These are phyloP conservation scores for Paralichthys olivaceus DNA, from an alignment of 2,113 vertebrate species.

Conservation along the genomic window DNA sequence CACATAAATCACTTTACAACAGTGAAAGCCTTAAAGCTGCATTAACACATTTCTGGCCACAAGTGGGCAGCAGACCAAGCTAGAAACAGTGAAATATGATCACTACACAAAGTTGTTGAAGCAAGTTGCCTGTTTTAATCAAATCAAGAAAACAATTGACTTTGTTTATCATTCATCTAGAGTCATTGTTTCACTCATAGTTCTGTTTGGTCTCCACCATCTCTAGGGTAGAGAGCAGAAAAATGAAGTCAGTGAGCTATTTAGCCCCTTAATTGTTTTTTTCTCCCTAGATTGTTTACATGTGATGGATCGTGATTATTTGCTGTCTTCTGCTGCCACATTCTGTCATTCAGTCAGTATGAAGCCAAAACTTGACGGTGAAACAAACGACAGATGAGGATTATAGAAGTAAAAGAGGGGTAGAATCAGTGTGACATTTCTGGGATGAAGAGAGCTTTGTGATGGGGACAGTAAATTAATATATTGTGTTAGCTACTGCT, in stretches of 20 bases:
- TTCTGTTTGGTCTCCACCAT: too few relatives aligned
- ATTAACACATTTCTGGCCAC: conserved; percentile 1
- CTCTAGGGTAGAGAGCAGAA: background rate
- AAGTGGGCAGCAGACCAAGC: background rate
- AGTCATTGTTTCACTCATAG: too few relatives aligned
- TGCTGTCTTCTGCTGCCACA: background rate
- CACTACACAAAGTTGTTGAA: too few relatives aligned
- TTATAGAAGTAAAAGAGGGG: background rate
- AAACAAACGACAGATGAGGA: background rate
- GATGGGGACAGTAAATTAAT: too few relatives aligned
- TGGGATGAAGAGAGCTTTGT: background rate
- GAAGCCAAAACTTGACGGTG: background rate
- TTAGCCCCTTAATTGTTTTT: background rate
- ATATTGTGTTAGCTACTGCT: background rate
- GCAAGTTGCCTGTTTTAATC: background rate
- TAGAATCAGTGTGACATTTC: background rate
- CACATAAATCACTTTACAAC: background rate
- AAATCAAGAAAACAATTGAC: background rate
- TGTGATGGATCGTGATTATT: background rate
- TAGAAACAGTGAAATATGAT: background rate
- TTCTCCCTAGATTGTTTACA: background rate
- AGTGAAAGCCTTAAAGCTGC: conserved; percentile 25
- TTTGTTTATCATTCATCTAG: background rate
- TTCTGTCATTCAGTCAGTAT: background rate
- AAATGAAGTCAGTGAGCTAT: background rate